Percentiles rank a stretch among this genome's conserved stretches.
phyloP scores from a whole-genome alignment of 2,888 invertebrate species.

The Cremastobaeus sp. region DNA sequence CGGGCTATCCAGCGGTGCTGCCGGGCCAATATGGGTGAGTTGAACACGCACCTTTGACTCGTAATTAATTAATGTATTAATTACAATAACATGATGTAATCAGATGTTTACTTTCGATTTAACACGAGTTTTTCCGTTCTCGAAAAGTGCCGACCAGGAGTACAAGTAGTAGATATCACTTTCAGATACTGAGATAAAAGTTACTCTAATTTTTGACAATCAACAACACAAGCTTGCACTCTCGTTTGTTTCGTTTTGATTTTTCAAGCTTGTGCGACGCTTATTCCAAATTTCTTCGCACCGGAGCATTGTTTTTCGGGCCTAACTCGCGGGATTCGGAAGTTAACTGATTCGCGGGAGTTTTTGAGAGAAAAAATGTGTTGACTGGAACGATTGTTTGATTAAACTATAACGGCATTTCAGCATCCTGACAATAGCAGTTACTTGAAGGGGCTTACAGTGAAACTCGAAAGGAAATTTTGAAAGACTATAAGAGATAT shows the following conservation, averaged over 20 bases:
- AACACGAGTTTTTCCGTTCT: slow-evolving; percentile 36
- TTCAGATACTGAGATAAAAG: no score
- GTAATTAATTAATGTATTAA: slow-evolving; percentile 55
- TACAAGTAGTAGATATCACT: slow-evolving; percentile 17
- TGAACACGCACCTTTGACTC: slow-evolving; percentile 59
- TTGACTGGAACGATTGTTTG: not conserved
- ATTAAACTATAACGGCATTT: slow-evolving; percentile 71
- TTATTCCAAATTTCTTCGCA: slow-evolving; percentile 10
- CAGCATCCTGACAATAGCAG: slow-evolving; percentile 77
- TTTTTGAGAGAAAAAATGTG: not conserved
- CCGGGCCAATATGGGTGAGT: slow-evolving; percentile 93
- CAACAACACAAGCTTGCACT: no score
- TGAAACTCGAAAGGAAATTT: slow-evolving; percentile 69
- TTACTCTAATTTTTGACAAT: no score
- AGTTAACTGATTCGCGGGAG: no score
- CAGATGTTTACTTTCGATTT: slow-evolving; percentile 50
- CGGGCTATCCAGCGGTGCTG: slow-evolving; percentile 88
- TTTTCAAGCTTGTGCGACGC: slow-evolving; percentile 2
- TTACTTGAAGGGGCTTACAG: slow-evolving; percentile 69
- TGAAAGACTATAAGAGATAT: slow-evolving; percentile 66
- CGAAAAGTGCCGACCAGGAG: slow-evolving; percentile 43
- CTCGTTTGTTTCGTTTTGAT: no score
- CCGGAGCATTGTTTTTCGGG: no score
- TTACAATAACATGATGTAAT: slow-evolving; percentile 54
- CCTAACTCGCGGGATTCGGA: no score